These are phyloP conservation scores for Megaceryle torquata DNA, from an alignment of 2,113 vertebrate genomes.

Conservation along the genomic window DNA sequence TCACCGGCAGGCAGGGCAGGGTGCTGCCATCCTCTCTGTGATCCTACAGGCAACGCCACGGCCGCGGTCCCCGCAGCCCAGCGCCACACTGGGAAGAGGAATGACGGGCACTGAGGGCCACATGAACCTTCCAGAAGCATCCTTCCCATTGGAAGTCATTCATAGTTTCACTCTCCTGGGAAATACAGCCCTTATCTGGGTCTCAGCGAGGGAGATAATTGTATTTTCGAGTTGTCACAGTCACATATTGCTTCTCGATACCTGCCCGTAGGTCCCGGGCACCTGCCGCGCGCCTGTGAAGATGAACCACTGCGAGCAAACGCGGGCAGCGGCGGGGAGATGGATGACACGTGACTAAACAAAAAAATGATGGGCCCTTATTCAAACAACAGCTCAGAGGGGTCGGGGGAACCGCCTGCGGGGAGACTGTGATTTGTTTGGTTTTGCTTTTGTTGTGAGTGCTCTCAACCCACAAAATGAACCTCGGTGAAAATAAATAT, in stretches of 20 bases:
- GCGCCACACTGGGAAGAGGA: rapidly evolving
- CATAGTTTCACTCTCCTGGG: constrained; percentile 50
- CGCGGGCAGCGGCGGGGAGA: not conserved
- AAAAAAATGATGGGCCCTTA: not conserved
- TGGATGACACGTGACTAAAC: not conserved
- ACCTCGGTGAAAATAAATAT: not conserved
- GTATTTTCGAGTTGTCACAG: not conserved
- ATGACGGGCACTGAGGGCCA: rapidly evolving
- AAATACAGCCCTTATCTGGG: not conserved
- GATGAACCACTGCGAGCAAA: not conserved
- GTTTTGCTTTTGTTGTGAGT: not conserved
- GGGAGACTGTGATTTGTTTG: not conserved
- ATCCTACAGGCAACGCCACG: not conserved
- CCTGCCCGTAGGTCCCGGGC: not conserved
- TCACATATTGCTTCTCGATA: not conserved
- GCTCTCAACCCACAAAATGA: not conserved
- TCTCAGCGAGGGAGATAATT: not conserved
- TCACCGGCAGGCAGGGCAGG: rapidly evolving
- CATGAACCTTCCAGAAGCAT: rapidly evolving
- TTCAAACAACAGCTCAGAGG: not conserved
- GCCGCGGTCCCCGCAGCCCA: rapidly evolving
- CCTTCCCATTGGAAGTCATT: not conserved
- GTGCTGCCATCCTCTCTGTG: rapidly evolving
- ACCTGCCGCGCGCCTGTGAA: not conserved
- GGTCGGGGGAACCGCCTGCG: not conserved